Conservation (phyloP, 1,140 invertebrate species). For the Maniola jurtina region DNA sequence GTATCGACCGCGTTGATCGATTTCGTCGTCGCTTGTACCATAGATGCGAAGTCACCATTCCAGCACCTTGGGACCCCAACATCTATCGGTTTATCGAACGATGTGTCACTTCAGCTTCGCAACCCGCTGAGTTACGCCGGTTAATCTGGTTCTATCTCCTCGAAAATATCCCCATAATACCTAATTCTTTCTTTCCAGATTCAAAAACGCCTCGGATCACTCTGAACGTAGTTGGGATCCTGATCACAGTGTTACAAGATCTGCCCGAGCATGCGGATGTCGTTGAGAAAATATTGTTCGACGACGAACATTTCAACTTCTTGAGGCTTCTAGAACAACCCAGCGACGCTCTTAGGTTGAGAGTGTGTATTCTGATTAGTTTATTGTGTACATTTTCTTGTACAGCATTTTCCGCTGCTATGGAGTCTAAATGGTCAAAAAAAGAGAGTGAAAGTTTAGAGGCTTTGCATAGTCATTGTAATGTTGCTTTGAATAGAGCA, state of each 20-base stretch:
- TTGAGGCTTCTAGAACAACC: slow-evolving; percentile 81
- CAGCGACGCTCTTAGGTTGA: slow-evolving; percentile 80
- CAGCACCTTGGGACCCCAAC: too few relatives aligned
- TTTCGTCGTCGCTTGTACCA: too few relatives aligned
- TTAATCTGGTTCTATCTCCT: too few relatives aligned
- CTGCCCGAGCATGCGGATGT: slow-evolving; percentile 86
- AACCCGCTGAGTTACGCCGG: too few relatives aligned
- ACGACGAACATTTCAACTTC: slow-evolving; percentile 78
- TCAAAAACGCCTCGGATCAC: slow-evolving; percentile 80
- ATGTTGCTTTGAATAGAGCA: slow-evolving; percentile 68
- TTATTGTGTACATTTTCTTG: slow-evolving; percentile 83
- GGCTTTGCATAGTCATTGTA: slow-evolving; percentile 66
- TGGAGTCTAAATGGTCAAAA: slow-evolving; percentile 78
- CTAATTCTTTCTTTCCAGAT: slow-evolving; percentile 76
- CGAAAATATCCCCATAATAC: too few relatives aligned
- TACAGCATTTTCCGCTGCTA: slow-evolving; percentile 82
- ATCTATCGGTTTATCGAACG: too few relatives aligned
- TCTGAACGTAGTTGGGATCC: slow-evolving; percentile 84
- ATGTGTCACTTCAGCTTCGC: too few relatives aligned
- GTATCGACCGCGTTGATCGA: too few relatives aligned
- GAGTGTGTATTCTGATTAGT: slow-evolving; percentile 84
- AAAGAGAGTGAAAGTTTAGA: slow-evolving; percentile 66
- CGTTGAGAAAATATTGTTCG: slow-evolving; percentile 85
- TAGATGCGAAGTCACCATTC: too few relatives aligned
- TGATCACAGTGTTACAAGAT: slow-evolving; percentile 86